Base-by-base conservation (phyloP, 1,140 invertebrate species). In the Drosophila dunni region DNA sequence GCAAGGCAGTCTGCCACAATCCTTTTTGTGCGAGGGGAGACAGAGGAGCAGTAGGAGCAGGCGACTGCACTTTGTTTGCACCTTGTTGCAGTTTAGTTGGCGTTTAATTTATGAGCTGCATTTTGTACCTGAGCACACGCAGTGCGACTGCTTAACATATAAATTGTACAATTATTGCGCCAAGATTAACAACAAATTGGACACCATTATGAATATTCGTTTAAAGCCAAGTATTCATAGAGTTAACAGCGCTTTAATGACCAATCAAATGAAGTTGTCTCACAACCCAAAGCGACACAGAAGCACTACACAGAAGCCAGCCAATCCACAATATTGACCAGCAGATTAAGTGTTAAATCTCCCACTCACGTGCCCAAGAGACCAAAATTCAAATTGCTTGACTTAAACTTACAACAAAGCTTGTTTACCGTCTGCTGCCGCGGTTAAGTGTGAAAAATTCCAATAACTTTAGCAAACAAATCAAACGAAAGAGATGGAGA, bases 81-180 rank as follows among this genome's bases (percentile, higher is more conserved):
- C 45, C 11, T 10, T 71, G 69, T 82, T 81, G 81, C 84, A 71
- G 84, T 83, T 89, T 80, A 84, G 77, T 78, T 89, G 73, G 42
- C 75, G 65, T 71, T 80, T 88, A 84, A 88, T 88, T 88, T 88
- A 88, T 88, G 84, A 67, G 77, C 81, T 81, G 74, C 84, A 89
- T 88, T 88, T 88, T 79, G 77, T 53, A 53, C 50, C 50, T 53
- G 48, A n/a, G 48, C 24, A 51, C 48, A 13, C 48, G 24, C 42
- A 42, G 11, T 50, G 48, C 48, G 45, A 5, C 48, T 34, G 48
- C n/a, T 65, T 54, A 65, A 60, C 48, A 56, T 54, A 56, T 65
- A 68, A 69, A 68, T 69, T 53, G 38, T 8, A 62, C 56, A 61
- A 68, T 68, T 74, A 74, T 74, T 62, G 69, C 24, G 17, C 13